A percentile compares a stretch with the other conserved stretches of the same genome.
phyloP scores from a whole-genome alignment of 2,113 vertebrate species.

The Dipodomys spectabilis region DNA sequence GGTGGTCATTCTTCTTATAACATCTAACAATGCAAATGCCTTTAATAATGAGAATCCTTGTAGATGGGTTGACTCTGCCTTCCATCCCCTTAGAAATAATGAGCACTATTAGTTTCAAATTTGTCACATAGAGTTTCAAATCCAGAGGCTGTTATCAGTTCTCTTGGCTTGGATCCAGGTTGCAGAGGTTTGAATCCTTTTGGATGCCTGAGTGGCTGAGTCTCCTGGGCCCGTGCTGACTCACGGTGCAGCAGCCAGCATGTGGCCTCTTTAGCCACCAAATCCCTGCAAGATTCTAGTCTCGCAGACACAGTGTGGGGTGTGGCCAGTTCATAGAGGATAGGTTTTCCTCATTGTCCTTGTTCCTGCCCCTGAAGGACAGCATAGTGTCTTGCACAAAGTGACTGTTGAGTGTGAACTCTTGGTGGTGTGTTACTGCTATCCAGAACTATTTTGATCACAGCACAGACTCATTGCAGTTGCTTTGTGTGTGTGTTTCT shows the following conservation, averaged over 20 bases:
- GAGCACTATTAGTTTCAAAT: not conserved
- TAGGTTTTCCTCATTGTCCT: not conserved
- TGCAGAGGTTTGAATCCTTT: not conserved
- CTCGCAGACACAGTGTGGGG: not conserved
- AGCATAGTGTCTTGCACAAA: fast-evolving
- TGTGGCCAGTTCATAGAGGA: not conserved
- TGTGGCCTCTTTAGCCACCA: not conserved
- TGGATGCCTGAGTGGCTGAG: not conserved
- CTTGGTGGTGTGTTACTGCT: fast-evolving
- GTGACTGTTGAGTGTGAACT: not conserved
- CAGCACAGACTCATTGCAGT: not conserved
- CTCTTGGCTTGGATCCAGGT: not conserved
- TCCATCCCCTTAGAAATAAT: not conserved
- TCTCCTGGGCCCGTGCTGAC: slow-evolving; percentile 25
- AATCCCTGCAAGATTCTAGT: not conserved
- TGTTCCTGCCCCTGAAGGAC: not conserved
- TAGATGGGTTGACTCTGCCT: not conserved
- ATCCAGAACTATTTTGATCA: not conserved
- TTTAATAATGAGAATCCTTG: not conserved
- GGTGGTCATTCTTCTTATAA: not conserved
- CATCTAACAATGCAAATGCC: not conserved
- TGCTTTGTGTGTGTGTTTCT: not conserved
- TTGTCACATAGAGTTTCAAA: not conserved
- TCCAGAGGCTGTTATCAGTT: not conserved
- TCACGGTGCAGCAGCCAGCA: not conserved